Evolutionary conservation across 30 jellyfish, hydroid and myxozoan genomes (phyloP).

Genomic region (Catostylus mosaicus): DNA sequence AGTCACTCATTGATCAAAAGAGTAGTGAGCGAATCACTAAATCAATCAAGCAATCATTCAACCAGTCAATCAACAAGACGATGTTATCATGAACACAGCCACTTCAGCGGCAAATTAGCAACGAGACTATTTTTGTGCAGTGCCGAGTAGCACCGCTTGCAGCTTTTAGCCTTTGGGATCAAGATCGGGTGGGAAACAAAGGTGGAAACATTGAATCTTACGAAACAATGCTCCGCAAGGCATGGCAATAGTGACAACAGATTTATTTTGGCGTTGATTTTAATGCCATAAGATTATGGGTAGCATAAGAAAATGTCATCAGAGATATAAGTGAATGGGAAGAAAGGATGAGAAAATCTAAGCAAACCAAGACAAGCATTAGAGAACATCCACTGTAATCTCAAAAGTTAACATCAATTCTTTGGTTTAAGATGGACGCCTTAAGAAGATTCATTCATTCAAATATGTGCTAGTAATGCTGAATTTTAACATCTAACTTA

Average conservation of each 20-base stretch:
- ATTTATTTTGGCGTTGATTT: slow-evolving; percentile 11
- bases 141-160: not conserved
- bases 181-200: not conserved
- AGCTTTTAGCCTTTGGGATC: not conserved
- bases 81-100: too few species aligned
- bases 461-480: not conserved
- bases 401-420: slow-evolving; percentile 21
- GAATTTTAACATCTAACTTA: not conserved
- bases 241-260: slow-evolving; percentile 21
- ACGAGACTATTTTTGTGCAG: not conserved
- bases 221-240: not conserved
- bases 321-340: slow-evolving; percentile 29
- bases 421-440: slow-evolving; percentile 33
- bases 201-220: slow-evolving; percentile 7
- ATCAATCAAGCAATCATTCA: too few species aligned
- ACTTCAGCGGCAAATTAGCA: too few species aligned
- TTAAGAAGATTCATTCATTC: slow-evolving; percentile 16
- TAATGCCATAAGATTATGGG: slow-evolving; percentile 28
- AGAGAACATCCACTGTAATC: slow-evolving; percentile 36
- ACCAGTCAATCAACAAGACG: too few species aligned
- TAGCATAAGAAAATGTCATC: slow-evolving; percentile 22
- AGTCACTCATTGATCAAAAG: too few species aligned
- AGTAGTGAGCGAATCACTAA: too few species aligned
- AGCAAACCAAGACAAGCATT: slow-evolving; percentile 33
- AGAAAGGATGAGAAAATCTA: slow-evolving; percentile 44